phyloP scores from a whole-genome alignment of 2,797 vertebrate genomes.

The Taeniopygia guttata region DNA sequence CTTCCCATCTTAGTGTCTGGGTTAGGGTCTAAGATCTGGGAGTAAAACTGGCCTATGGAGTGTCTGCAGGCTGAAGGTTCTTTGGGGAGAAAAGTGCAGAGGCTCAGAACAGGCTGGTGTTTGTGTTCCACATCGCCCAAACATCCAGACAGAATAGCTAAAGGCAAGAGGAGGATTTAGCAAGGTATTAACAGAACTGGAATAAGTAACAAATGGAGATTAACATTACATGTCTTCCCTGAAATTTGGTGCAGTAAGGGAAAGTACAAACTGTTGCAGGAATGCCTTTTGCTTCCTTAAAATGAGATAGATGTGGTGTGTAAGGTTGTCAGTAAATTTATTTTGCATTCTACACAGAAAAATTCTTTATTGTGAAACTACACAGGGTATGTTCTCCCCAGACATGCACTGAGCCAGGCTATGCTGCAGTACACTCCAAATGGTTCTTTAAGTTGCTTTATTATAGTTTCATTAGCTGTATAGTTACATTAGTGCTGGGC shows the following conservation, averaged over 20 bases:
- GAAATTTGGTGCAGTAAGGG: background rate
- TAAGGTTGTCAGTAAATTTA: background rate
- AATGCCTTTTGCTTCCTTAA: background rate
- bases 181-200: background rate
- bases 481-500: background rate
- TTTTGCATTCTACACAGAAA: background rate
- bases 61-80: background rate
- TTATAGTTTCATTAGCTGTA: background rate
- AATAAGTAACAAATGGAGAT: background rate
- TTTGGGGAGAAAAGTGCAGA: background rate
- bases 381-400: rapidly evolving
- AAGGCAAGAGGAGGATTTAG: background rate
- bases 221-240: background rate
- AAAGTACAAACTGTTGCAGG: background rate
- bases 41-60: background rate
- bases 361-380: background rate
- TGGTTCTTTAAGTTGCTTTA: background rate
- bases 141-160: background rate
- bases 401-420: background rate
- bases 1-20: background rate
- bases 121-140: background rate
- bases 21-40: background rate
- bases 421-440: background rate
- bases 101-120: background rate
- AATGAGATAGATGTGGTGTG: background rate